Evolutionary conservation across 2,113 vertebrate species (phyloP), one percentile per base, ranked within the genome.

Genomic region (Platanista minor): DNA sequence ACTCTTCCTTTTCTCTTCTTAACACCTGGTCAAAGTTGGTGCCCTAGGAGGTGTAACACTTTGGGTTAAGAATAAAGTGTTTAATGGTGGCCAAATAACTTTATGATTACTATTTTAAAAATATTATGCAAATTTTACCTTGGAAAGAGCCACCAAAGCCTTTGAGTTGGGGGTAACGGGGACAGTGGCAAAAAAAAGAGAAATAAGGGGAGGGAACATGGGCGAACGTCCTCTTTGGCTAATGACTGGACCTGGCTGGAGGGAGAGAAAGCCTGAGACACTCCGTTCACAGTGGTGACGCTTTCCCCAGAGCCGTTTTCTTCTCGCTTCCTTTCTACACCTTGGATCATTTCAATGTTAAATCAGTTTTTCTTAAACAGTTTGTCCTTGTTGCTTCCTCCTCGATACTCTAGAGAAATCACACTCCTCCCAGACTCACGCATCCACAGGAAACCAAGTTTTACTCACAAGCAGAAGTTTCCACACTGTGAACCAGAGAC

Each of bases 1-100:
- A 64, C n/a, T 87, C 61, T 46, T 91, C 33, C 20, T 89, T 71
- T 90, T 72, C 10, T 95, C 29, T 82, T 87, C 18, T 74, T 31
- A 72, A 41, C 46, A 85, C 36, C 27, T 2, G 29, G 20, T 10
- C 27, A 84, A 91, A 72, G 78, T 25, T 5, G 6, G 4, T 77
- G 64, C 20, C 39, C 2, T 11, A 3, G 17, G 69, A 83, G 17
- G 4, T 83, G 27, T 7, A 71, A 36, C 0, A 31, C 1, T 29
- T 85, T 91, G 20, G 6, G 41, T 80, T 62, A 87, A 71, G 4
- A 27, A 23, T 80, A 27, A 77, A n/a, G 8, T 62, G 6, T 43
- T 87, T 57, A 29, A 11, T 67, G 18, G 31, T n/a, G 4, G 36
- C 27, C 43, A 82, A 54, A 92, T 33, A 36, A 33, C 52, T 61